phyloP scores from a whole-genome alignment of 1,140 invertebrate species.

The Drosophila repleta region DNA sequence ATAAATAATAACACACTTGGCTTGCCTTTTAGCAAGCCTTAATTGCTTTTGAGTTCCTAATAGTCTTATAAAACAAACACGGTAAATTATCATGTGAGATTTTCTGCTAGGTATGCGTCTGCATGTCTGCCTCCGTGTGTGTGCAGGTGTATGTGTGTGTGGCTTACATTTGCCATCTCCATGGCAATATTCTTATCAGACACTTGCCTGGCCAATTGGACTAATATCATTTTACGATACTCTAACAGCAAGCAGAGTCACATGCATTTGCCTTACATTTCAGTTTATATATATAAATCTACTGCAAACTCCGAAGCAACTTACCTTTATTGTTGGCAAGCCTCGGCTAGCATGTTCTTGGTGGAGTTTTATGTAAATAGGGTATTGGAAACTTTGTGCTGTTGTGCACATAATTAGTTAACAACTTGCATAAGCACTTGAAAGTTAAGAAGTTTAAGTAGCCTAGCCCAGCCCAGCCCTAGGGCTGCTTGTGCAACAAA shows the following conservation, averaged over 20 bases:
- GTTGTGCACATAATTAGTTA: conserved; percentile 64
- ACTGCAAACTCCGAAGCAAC: too few relatives aligned
- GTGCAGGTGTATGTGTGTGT: conserved; percentile 1
- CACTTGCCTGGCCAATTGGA: conserved; percentile 37
- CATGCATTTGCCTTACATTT: neutral
- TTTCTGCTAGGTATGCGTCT: conserved; percentile 3
- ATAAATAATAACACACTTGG: conserved; percentile 52
- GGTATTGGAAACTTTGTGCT: conserved; percentile 22
- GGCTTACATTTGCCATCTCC: conserved; percentile 17
- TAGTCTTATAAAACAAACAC: conserved; percentile 59
- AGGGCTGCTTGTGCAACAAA: conserved; percentile 18
- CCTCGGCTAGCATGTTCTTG: too few relatives aligned
- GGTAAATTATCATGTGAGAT: conserved; percentile 51
- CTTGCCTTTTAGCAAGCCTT: conserved; percentile 48
- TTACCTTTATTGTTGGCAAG: too few relatives aligned
- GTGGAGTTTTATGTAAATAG: neutral
- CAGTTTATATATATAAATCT: too few relatives aligned
- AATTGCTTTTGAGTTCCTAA: conserved; percentile 57
- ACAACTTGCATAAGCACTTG: conserved; percentile 69
- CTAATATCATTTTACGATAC: conserved; percentile 10
- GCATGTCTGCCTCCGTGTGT: neutral
- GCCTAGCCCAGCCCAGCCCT: conserved; percentile 15
- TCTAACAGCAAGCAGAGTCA: neutral
- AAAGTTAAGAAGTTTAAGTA: conserved; percentile 71
- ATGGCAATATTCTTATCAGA: conserved; percentile 44